A percentile compares a stretch with the other conserved stretches of the same genome.
Evolutionary conservation across 2,888 invertebrate genomes (phyloP).

Genomic region (Cacoxenus indagator): DNA sequence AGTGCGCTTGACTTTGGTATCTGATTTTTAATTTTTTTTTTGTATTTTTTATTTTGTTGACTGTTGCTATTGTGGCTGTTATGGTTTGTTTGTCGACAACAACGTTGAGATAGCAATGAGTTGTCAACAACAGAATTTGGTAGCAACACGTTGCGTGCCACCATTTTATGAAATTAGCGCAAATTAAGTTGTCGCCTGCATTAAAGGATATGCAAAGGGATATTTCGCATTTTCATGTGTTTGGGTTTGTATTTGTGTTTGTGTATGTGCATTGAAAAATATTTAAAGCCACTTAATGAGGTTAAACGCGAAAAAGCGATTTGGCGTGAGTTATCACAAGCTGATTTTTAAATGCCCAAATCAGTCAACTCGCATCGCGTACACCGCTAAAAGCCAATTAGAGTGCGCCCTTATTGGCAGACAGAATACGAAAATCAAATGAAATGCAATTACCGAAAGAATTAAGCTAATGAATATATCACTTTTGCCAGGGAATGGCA

Average conservation of each 20-base stretch:
- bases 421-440: background rate
- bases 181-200: slow-evolving; percentile 13
- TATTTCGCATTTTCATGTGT: background rate
- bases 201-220: slow-evolving; percentile 1
- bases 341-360: background rate
- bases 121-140: slow-evolving; percentile 11
- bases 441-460: background rate
- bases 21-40: background rate
- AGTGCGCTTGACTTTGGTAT: background rate
- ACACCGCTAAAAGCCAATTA: slow-evolving; percentile 5
- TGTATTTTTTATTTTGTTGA: too few species aligned
- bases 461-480: slow-evolving; percentile 10
- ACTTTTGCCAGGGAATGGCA: background rate
- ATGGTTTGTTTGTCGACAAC: background rate
- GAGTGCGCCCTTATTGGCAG: background rate
- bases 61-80: slow-evolving; percentile 11
- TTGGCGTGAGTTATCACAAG: too few species aligned
- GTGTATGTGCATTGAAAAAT: background rate
- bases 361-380: background rate
- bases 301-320: too few species aligned
- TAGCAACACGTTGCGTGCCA: background rate
- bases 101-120: background rate
- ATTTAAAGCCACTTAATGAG: background rate
- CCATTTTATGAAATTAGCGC: background rate
- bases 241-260: background rate